phyloP scores from a whole-genome alignment of 2,797 vertebrate genomes.

The Betta splendens region DNA sequence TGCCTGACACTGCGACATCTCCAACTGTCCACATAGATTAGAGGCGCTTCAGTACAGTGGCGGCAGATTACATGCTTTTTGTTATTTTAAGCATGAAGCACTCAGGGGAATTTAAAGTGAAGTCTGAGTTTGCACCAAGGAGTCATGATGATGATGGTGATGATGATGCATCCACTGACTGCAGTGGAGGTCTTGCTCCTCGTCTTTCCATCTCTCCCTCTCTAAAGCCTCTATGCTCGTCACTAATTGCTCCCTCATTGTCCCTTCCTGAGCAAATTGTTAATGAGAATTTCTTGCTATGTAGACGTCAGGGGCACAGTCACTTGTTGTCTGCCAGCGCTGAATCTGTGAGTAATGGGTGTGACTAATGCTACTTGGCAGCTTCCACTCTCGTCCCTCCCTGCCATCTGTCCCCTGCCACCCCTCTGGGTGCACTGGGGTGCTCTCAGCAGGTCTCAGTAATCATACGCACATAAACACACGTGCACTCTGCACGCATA shows the following conservation, averaged over 20 bases:
- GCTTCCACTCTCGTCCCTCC: slow-evolving; percentile 74
- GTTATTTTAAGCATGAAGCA: slow-evolving; percentile 22
- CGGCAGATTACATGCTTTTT: slow-evolving; percentile 7
- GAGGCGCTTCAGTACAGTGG: background rate
- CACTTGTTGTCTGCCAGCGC: slow-evolving; percentile 78
- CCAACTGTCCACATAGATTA: background rate
- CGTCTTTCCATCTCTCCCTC: slow-evolving; percentile 26
- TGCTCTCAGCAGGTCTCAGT: slow-evolving; percentile 77
- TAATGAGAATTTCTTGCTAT: slow-evolving; percentile 78
- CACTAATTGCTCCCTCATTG: slow-evolving; percentile 70
- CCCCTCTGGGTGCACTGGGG: slow-evolving; percentile 76
- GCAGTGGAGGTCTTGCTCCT: slow-evolving; percentile 41
- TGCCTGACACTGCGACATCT: slow-evolving; percentile 1
- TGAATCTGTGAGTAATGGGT: slow-evolving; percentile 82
- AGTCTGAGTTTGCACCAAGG: slow-evolving; percentile 23
- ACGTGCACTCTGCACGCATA: slow-evolving; percentile 16
- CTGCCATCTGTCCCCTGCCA: slow-evolving; percentile 82
- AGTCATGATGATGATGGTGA: slow-evolving; percentile 24
- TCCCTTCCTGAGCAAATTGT: slow-evolving; percentile 72
- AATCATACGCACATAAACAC: slow-evolving; percentile 61
- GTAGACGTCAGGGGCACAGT: slow-evolving; percentile 72
- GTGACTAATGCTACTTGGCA: slow-evolving; percentile 84
- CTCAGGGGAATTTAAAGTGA: slow-evolving; percentile 4
- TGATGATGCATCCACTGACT: slow-evolving; percentile 38
- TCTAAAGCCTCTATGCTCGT: slow-evolving; percentile 52